phyloP scores from a whole-genome alignment of 2,797 vertebrate species.

The Limnodromus scolopaceus region DNA sequence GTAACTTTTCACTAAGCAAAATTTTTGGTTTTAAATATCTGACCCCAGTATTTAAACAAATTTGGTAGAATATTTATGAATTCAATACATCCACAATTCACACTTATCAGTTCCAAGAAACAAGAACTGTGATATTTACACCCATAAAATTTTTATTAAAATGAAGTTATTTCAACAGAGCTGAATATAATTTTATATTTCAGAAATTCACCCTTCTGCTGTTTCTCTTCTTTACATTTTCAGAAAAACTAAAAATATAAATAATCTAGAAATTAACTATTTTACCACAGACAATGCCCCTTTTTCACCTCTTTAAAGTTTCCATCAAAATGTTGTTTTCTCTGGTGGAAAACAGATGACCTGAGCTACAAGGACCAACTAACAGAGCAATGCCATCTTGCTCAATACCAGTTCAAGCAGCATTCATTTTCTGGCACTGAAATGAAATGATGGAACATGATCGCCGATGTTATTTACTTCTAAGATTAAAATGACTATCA shows the following conservation, averaged over 20 bases:
- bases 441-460: conserved; percentile 10
- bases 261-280: neutral
- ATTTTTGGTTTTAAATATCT: neutral
- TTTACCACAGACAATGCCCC: neutral
- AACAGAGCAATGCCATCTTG: neutral
- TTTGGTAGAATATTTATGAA: neutral
- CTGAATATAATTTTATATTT: neutral
- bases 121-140: neutral
- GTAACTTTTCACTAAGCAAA: neutral
- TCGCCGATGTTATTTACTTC: conserved; percentile 37
- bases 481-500: conserved; percentile 60
- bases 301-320: neutral
- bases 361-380: neutral
- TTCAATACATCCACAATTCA: neutral
- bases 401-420: neutral
- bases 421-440: neutral
- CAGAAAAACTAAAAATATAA: neutral
- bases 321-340: neutral
- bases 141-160: neutral
- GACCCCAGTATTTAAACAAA: neutral
- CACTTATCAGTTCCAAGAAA: neutral
- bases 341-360: neutral
- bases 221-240: neutral
- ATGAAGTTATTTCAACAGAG: neutral
- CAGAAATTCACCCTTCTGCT: neutral